Evolutionary conservation across 2,888 invertebrate genomes (phyloP), one percentile per base, ranked within the genome.

Genomic region (Pyrrhosoma nymphula): DNA sequence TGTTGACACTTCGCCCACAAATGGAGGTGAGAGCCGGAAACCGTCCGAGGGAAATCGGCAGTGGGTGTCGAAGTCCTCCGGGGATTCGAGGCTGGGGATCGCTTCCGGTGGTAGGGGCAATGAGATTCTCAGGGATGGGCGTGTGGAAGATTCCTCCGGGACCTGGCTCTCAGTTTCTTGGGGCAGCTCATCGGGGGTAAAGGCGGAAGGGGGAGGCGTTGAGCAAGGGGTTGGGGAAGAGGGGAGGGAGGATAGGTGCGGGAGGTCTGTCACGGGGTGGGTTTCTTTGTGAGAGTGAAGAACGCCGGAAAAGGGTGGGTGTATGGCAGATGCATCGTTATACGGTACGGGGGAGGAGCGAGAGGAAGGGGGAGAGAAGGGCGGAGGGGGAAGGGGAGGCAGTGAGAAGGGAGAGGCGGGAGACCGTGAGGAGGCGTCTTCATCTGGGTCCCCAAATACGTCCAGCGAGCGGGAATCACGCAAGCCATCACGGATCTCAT

Each of bases 251-350:
- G 91, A 91, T 23, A 91, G 93, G n/a, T 75, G 93, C 26, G 93
- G 93, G 14, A 93, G 93, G 18, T 93, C 93, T 26, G 93, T 69
- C 47, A 93, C 93, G 12, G 93, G 75, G 47, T 93, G 93, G 47
- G 47, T 12, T 63, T 69, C 69, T 39, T 20, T 47, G 26, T 23
- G 39, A 10, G 39, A n/a, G 91, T 69, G 39, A 39, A 63, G 39
- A 26, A 91, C 35, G 4, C 82, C 82, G 91, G 35, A 56, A 35
- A 91, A 91, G 14, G 63, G 39, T n/a, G 89, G 47, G 55, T 89
- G 55, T 14, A 56, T n/a, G 55, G 26, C 89, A 26, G 47, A 12
- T 20, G 56, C 14, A 23, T 30, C 30, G 26, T 14, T 23, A 18
- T 30, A 82, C n/a, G 82, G 82, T 6, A 82, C 82, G 35, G 82